phyloP scores from a whole-genome alignment of 2,113 vertebrate genomes.

The Gavialis gangeticus region DNA sequence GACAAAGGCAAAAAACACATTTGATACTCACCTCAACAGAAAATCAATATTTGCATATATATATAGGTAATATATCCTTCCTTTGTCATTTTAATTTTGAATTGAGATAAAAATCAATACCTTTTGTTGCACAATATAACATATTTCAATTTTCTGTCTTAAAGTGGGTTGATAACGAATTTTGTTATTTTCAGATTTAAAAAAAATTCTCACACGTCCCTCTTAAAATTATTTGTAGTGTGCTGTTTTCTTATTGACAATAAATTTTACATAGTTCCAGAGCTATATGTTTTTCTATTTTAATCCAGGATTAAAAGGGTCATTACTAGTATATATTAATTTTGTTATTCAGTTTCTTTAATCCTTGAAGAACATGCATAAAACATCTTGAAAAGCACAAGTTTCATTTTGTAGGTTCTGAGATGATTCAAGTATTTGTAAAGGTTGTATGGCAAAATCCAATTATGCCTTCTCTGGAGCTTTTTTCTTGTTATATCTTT shows the following conservation, averaged over 20 bases:
- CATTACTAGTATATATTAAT: not conserved
- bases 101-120: not conserved
- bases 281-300: not conserved
- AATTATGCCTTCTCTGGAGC: slow-evolving; percentile 23
- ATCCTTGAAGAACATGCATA: not conserved
- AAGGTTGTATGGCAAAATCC: not conserved
- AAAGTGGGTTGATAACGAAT: not conserved
- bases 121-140: not conserved
- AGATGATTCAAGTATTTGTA: slow-evolving; percentile 9
- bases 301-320: not conserved
- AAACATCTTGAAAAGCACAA: not conserved
- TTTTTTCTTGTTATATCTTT: not conserved
- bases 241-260: not conserved
- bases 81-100: not conserved
- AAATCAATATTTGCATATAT: not conserved
- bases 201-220: not conserved
- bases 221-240: not conserved
- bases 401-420: slow-evolving; percentile 2
- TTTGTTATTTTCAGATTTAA: not conserved
- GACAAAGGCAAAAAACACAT: not conserved
- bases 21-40: not conserved
- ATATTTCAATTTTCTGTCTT: not conserved
- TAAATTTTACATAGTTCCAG: not conserved
- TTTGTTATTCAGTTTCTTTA: not conserved
- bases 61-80: not conserved